Conservation (phyloP, 2,113 vertebrate genomes). For the Herpailurus yagouaroundi region DNA sequence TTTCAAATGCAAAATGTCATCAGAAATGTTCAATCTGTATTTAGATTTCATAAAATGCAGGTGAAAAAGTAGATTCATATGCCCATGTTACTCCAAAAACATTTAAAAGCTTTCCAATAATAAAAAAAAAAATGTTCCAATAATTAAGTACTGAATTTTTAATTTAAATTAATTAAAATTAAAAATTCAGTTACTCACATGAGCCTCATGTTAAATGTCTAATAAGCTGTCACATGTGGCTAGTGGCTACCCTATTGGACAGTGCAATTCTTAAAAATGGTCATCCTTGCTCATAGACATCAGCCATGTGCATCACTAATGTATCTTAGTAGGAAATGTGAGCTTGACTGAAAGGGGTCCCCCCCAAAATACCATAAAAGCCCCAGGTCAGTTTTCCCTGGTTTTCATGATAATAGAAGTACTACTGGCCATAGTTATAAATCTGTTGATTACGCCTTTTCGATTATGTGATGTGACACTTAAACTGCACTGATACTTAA, state of each 20-base stretch:
- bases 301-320: not conserved
- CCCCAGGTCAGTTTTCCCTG: not conserved
- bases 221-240: not conserved
- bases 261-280: not conserved
- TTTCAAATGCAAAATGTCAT: not conserved
- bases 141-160: not conserved
- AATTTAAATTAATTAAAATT: conserved; percentile 31
- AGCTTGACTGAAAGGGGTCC: not conserved
- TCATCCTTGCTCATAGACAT: not conserved
- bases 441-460: not conserved
- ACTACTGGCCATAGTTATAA: not conserved
- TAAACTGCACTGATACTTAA: not conserved
- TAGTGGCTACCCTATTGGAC: not conserved
- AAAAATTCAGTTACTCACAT: not conserved
- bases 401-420: not conserved
- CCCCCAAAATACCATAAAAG: not conserved
- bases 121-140: not conserved
- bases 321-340: not conserved
- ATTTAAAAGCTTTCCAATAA: not conserved
- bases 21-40: not conserved
- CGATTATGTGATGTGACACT: not conserved
- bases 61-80: not conserved
- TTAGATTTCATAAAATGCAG: conserved; percentile 4
- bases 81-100: not conserved
- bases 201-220: not conserved